These are phyloP conservation scores for Formicarius rufipectus DNA, from an alignment of 2,113 vertebrate genomes.

Conservation along the genomic window DNA sequence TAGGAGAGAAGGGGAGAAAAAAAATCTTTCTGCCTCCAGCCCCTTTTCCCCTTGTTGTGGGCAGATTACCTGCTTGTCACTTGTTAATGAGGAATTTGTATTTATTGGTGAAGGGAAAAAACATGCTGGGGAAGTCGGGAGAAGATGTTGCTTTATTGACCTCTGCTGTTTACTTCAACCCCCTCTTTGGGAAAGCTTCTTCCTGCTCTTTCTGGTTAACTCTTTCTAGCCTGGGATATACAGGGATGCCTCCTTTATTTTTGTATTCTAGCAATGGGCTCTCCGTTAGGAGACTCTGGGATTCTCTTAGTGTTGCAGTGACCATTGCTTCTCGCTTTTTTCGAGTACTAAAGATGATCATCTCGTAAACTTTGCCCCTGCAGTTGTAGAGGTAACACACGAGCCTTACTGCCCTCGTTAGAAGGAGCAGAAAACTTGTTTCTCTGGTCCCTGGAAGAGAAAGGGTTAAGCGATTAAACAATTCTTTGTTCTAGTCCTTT, in stretches of 20 bases:
- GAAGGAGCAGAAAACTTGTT: constrained; percentile 77
- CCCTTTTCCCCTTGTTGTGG: constrained; percentile 18
- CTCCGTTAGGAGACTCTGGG: constrained; percentile 35
- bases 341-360: constrained; percentile 36
- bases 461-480: constrained; percentile 79
- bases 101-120: constrained; percentile 74
- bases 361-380: constrained; percentile 61
- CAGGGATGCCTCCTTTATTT: constrained; percentile 63
- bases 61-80: constrained; percentile 43
- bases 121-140: constrained; percentile 64
- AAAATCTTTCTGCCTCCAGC: constrained; percentile 30
- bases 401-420: constrained; percentile 77
- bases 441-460: constrained; percentile 78
- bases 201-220: constrained; percentile 62
- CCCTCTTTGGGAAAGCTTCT: constrained; percentile 54
- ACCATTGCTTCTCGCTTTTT: constrained; percentile 38
- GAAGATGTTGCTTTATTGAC: constrained; percentile 65
- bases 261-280: constrained; percentile 60
- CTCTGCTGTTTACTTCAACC: constrained; percentile 62
- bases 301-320: constrained; percentile 30
- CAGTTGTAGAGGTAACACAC: constrained; percentile 72
- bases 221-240: constrained; percentile 56
- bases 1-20: constrained; percentile 57
- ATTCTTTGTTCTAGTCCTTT: constrained; percentile 64
- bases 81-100: constrained; percentile 70